Conservation (phyloP, 2,113 vertebrate genomes). For the Anoura caudifer region DNA sequence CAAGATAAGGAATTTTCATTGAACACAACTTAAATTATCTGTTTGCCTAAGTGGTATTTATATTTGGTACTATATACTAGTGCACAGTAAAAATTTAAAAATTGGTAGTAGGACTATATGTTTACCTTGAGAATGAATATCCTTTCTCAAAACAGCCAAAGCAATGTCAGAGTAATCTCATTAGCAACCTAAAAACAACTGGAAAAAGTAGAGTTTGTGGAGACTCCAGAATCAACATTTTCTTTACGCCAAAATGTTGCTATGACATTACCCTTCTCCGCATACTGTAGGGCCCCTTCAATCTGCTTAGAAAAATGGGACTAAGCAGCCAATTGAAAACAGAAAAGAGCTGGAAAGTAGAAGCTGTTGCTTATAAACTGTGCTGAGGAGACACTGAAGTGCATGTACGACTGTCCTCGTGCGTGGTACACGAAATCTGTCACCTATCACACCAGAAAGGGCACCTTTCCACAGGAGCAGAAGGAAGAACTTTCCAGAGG, state of each 20-base stretch:
- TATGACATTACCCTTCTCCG: background rate
- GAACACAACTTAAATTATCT: background rate
- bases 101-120: background rate
- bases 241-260: background rate
- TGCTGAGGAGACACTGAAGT: background rate
- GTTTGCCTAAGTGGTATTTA: background rate
- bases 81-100: background rate
- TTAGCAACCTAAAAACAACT: background rate
- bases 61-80: background rate
- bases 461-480: background rate
- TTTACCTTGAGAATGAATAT: conserved; percentile 23
- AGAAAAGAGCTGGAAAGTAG: background rate
- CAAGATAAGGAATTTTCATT: background rate
- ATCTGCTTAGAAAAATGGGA: background rate
- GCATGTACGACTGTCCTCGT: background rate
- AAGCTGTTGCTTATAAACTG: background rate
- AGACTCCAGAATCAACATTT: background rate
- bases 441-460: background rate
- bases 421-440: background rate
- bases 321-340: background rate
- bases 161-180: background rate
- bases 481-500: background rate
- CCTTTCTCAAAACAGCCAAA: background rate
- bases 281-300: background rate
- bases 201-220: background rate